phyloP scores from a whole-genome alignment of 1,140 invertebrate genomes.

The Sweltsa coloradensis region DNA sequence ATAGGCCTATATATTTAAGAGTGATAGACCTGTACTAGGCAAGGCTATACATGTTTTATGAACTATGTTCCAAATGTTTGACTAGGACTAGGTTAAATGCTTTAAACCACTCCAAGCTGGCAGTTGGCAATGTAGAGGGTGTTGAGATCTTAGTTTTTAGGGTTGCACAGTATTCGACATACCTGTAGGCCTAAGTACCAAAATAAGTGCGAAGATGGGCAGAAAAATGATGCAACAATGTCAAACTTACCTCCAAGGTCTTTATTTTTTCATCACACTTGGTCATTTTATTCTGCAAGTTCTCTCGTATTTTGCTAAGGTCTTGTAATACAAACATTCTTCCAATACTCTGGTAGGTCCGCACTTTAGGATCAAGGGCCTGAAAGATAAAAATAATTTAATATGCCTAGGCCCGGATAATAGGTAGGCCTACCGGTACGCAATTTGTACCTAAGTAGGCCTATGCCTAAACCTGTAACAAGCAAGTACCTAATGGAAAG shows the following conservation, averaged over 20 bases:
- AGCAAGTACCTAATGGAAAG: no score
- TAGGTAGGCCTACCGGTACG: no score
- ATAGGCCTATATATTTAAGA: no score
- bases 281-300: conserved; percentile 45
- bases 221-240: no score
- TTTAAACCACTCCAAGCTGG: background rate
- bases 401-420: background rate
- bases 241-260: conserved; percentile 44
- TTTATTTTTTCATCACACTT: conserved; percentile 56
- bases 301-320: conserved; percentile 46
- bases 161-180: background rate
- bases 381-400: conserved; percentile 19
- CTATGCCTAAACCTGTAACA: no score
- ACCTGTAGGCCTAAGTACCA: background rate
- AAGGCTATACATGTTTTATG: no score
- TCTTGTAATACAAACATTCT: conserved; percentile 71
- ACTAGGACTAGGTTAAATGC: background rate
- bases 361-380: conserved; percentile 43
- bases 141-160: no score
- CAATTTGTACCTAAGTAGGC: no score
- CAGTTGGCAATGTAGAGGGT: no score
- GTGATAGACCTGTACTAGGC: no score
- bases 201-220: background rate
- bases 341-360: conserved; percentile 67
- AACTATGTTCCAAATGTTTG: no score